These are phyloP conservation scores for Saccopteryx bilineata DNA, from an alignment of 2,113 vertebrate genomes.

Conservation along the genomic window DNA sequence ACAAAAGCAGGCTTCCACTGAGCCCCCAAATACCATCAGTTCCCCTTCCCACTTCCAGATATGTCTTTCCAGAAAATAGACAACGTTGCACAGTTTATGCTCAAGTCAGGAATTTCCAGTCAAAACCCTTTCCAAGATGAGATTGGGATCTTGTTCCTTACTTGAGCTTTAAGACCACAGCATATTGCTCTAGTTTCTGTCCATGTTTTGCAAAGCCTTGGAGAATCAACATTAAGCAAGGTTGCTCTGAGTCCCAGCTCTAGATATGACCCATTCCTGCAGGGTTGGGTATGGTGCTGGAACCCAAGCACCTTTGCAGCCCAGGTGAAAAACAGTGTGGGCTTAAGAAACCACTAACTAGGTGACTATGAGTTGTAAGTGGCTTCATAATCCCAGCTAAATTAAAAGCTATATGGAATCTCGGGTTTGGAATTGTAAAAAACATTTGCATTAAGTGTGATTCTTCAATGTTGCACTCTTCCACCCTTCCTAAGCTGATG, in stretches of 20 bases:
- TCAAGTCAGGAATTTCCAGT: background rate
- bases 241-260: background rate
- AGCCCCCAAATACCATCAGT: background rate
- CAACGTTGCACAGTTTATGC: background rate
- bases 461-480: background rate
- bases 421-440: background rate
- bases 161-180: background rate
- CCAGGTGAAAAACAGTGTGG: background rate
- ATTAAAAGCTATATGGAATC: background rate
- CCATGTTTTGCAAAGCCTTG: background rate
- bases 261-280: background rate
- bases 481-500: background rate
- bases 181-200: background rate
- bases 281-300: background rate
- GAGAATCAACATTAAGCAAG: background rate
- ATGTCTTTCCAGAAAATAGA: background rate
- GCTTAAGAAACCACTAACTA: background rate
- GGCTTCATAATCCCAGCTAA: background rate
- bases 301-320: background rate
- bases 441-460: rapidly evolving
- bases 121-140: background rate
- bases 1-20: background rate
- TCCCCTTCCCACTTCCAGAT: background rate
- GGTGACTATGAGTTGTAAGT: background rate
- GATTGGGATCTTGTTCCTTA: background rate